These are phyloP conservation scores for Emberiza fucata DNA, from an alignment of 2,113 vertebrate genomes.

Conservation along the genomic window DNA sequence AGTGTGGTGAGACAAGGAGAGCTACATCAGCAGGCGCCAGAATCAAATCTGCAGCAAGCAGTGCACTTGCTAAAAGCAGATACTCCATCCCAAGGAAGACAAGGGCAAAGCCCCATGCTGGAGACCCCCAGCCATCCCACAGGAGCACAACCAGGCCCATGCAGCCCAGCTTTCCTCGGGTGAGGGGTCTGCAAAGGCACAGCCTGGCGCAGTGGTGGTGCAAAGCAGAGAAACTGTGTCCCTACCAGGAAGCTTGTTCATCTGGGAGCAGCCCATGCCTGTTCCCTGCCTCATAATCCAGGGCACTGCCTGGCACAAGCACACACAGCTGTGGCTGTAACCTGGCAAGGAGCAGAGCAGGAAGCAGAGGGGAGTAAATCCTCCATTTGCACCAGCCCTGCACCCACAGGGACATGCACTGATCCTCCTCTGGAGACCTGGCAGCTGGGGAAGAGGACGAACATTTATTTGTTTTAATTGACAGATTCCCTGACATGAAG, in stretches of 20 bases:
- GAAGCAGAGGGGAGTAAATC: background rate
- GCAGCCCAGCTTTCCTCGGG: background rate
- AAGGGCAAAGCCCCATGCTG: background rate
- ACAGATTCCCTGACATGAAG: background rate
- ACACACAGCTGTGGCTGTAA: no score
- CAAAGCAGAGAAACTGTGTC: background rate
- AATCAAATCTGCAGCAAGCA: background rate
- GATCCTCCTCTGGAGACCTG: background rate
- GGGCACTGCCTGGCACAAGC: background rate
- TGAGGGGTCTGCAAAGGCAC: background rate
- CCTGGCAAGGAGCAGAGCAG: background rate
- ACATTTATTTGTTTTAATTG: background rate
- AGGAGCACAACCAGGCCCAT: background rate
- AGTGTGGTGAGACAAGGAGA: background rate
- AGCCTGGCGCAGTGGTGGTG: no score
- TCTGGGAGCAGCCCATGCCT: background rate
- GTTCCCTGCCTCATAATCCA: background rate
- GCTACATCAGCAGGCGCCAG: background rate
- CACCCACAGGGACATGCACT: accelerated
- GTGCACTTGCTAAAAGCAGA: background rate
- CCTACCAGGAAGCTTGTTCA: background rate
- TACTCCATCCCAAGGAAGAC: background rate
- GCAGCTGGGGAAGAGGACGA: background rate
- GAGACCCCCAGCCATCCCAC: background rate
- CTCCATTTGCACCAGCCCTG: background rate